Evolutionary conservation across 2,888 invertebrate genomes (phyloP).

Genomic region (Unio delphinus): DNA sequence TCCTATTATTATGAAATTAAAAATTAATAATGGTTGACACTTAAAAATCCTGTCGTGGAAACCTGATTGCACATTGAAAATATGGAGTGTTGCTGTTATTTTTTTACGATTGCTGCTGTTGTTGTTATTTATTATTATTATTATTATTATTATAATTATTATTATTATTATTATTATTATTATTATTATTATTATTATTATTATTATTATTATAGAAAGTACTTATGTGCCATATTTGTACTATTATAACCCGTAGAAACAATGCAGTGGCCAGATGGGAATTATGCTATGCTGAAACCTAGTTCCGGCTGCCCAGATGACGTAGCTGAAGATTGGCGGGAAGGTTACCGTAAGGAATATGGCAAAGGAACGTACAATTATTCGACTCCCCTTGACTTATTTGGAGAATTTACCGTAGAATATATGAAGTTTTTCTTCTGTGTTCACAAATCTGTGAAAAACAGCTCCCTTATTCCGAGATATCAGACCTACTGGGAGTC

Average conservation of each 20-base stretch:
- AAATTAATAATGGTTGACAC: too few species aligned
- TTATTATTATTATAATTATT: too few species aligned
- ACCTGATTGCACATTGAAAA: too few species aligned
- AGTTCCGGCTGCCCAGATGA: slow-evolving; percentile 41
- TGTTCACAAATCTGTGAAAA: slow-evolving; percentile 19
- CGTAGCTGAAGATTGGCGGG: slow-evolving; percentile 25
- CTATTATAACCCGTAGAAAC: slow-evolving; percentile 19
- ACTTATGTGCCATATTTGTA: too few species aligned
- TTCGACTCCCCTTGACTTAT: slow-evolving; percentile 23
- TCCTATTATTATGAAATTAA: too few species aligned
- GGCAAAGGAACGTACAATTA: slow-evolving; percentile 35
- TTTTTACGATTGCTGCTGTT: too few species aligned
- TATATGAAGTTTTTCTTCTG: slow-evolving; percentile 39
- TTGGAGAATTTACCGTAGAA: slow-evolving; percentile 32
- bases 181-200: too few species aligned
- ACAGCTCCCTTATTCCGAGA: slow-evolving; percentile 6
- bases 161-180: too few species aligned
- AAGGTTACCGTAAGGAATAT: slow-evolving; percentile 37
- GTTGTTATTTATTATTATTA: too few species aligned
- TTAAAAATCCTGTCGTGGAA: too few species aligned
- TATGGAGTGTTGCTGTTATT: too few species aligned
- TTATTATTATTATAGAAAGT: too few species aligned
- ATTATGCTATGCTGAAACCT: slow-evolving; percentile 41
- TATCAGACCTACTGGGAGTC: slow-evolving; percentile 49
- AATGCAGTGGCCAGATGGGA: slow-evolving; percentile 52